Conservation (phyloP, 2,797 vertebrate genomes). For the Euthynnus affinis region DNA sequence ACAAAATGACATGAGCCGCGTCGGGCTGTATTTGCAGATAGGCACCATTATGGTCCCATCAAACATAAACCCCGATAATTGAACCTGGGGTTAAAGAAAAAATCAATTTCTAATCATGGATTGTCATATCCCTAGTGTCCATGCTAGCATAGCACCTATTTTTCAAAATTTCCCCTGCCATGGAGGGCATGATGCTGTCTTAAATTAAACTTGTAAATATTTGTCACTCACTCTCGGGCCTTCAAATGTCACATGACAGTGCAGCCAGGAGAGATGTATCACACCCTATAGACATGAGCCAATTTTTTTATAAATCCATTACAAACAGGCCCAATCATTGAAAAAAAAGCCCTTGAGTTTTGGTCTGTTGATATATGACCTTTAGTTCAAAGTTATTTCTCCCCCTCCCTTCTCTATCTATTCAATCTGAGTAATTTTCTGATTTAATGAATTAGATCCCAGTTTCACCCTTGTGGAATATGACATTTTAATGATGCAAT, state of each 20-base stretch:
- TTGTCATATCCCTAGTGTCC: slow-evolving; percentile 75
- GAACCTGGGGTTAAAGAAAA: slow-evolving; percentile 76
- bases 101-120: slow-evolving; percentile 86
- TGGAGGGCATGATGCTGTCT: slow-evolving; percentile 23
- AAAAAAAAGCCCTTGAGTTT: slow-evolving; percentile 50
- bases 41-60: slow-evolving; percentile 75
- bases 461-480: slow-evolving; percentile 52
- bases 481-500: slow-evolving; percentile 71
- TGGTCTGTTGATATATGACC: slow-evolving; percentile 61
- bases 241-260: slow-evolving; percentile 52
- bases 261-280: slow-evolving; percentile 53
- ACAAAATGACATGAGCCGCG: slow-evolving; percentile 62
- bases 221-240: slow-evolving; percentile 67
- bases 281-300: slow-evolving; percentile 42
- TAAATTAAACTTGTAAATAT: slow-evolving; percentile 75
- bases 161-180: slow-evolving; percentile 55
- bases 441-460: slow-evolving; percentile 68
- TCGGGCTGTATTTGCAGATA: slow-evolving; percentile 68
- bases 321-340: slow-evolving; percentile 44
- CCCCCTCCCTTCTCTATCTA: slow-evolving; percentile 32
- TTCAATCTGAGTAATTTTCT: slow-evolving; percentile 63
- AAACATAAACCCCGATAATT: slow-evolving; percentile 80
- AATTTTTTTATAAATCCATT: slow-evolving; percentile 43
- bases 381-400: slow-evolving; percentile 56
- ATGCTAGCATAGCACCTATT: slow-evolving; percentile 57